phyloP scores from a whole-genome alignment of 2,797 vertebrate genomes.

The Syngnathus rostellatus region DNA sequence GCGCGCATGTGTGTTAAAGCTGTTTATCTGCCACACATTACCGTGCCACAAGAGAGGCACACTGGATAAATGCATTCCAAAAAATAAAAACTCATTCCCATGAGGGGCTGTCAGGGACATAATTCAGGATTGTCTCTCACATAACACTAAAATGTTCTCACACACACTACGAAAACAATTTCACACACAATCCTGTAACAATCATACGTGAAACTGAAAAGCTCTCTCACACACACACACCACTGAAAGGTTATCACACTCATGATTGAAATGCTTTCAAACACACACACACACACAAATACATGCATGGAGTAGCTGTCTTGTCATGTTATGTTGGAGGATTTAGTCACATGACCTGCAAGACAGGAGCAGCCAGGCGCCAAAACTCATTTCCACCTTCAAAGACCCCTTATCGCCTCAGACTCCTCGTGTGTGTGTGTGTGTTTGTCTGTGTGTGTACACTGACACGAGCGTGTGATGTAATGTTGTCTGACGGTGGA shows the following conservation, averaged over 20 bases:
- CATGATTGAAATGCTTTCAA: neutral
- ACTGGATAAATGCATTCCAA: slow-evolving; percentile 55
- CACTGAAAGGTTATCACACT: neutral
- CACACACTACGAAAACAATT: neutral
- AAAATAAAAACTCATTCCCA: slow-evolving; percentile 8
- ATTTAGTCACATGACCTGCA: slow-evolving; percentile 84
- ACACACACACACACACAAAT: slow-evolving; percentile 20
- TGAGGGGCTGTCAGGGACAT: neutral
- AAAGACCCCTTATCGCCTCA: slow-evolving; percentile 84
- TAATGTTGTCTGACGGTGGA: slow-evolving; percentile 65
- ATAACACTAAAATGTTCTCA: neutral
- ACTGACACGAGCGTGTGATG: slow-evolving; percentile 42
- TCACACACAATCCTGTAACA: neutral
- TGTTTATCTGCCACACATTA: slow-evolving; percentile 95
- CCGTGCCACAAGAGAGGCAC: slow-evolving; percentile 79
- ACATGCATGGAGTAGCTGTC: slow-evolving; percentile 71
- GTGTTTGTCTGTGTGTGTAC: slow-evolving; percentile 20
- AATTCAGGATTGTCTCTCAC: neutral
- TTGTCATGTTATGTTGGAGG: slow-evolving; percentile 86
- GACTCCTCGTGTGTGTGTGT: slow-evolving; percentile 42
- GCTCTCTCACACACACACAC: too few species aligned
- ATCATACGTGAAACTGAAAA: too few species aligned
- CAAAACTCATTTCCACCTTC: slow-evolving; percentile 92
- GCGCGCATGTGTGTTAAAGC: slow-evolving; percentile 55
- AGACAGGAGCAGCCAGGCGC: slow-evolving; percentile 85